These are phyloP conservation scores for Tineola bisselliella DNA, from an alignment of 2,888 invertebrate genomes.

Conservation along the genomic window DNA sequence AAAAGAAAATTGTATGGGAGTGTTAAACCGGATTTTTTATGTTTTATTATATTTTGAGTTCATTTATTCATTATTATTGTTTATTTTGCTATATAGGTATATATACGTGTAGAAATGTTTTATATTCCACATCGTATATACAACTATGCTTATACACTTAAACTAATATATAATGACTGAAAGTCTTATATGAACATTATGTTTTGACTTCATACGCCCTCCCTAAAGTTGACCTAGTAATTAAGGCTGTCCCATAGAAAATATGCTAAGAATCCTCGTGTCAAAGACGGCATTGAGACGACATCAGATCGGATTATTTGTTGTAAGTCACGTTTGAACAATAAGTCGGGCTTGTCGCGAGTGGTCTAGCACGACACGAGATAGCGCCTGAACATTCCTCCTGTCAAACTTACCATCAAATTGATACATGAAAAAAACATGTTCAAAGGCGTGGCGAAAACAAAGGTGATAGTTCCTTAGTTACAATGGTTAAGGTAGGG, in stretches of 20 bases:
- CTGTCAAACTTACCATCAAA: slow-evolving; percentile 56
- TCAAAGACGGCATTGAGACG: slow-evolving; percentile 60
- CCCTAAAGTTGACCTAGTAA: background rate
- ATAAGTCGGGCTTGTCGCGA: slow-evolving; percentile 6
- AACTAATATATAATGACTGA: no score
- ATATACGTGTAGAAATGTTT: no score
- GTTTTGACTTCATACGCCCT: no score
- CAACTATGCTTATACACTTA: no score
- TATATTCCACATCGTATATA: no score
- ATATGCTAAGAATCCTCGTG: slow-evolving; percentile 36
- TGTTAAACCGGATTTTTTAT: background rate
- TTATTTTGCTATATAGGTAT: no score
- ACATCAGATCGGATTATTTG: slow-evolving; percentile 51
- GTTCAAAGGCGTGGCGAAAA: background rate
- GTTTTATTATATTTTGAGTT: background rate
- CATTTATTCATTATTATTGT: no score
- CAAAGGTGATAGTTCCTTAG: background rate
- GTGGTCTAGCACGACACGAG: slow-evolving; percentile 32
- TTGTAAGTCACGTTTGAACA: slow-evolving; percentile 9
- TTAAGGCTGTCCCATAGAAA: background rate
- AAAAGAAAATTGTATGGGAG: background rate
- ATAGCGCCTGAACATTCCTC: slow-evolving; percentile 49
- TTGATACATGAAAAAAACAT: slow-evolving; percentile 38
- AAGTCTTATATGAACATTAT: background rate
- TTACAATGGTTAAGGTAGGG: no score